Evolutionary conservation across 1,140 invertebrate species (phyloP).

Genomic region (Kradibia gibbosae): DNA sequence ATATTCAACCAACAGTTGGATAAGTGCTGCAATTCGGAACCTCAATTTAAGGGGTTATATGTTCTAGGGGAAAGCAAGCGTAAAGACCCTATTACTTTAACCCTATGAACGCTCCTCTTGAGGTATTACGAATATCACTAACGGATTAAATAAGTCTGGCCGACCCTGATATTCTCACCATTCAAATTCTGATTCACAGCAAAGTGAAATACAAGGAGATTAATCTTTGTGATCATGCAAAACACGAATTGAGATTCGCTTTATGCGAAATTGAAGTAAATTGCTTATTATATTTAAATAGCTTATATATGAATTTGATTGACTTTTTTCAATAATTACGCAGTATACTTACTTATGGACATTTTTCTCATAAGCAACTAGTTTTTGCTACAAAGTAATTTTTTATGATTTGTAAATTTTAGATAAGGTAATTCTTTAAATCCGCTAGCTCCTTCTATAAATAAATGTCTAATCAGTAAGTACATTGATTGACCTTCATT

Average conservation of each 20-base stretch:
- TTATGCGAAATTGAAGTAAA: background rate
- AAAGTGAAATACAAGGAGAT: constrained; percentile 38
- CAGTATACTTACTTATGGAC: too few relatives aligned
- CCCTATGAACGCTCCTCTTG: background rate
- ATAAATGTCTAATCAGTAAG: too few relatives aligned
- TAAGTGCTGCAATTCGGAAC: constrained; percentile 56
- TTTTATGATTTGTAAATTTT: too few relatives aligned
- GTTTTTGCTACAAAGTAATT: too few relatives aligned
- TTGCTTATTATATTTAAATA: too few relatives aligned
- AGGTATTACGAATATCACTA: constrained; percentile 29
- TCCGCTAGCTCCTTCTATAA: too few relatives aligned
- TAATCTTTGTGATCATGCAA: constrained; percentile 49
- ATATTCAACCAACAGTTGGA: constrained; percentile 60
- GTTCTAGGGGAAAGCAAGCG: constrained; percentile 54
- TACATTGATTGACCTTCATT: too few relatives aligned
- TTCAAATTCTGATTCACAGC: constrained; percentile 60
- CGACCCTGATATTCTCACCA: background rate
- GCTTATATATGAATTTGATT: too few relatives aligned
- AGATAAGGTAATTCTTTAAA: too few relatives aligned
- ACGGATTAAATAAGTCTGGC: background rate
- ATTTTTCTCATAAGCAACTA: too few relatives aligned
- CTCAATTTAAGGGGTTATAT: constrained; percentile 56
- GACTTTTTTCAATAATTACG: too few relatives aligned
- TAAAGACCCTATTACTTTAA: constrained; percentile 17
- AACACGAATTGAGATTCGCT: constrained; percentile 24